Conservation (phyloP, 2,797 vertebrate species). For the Alcedo atthis region DNA sequence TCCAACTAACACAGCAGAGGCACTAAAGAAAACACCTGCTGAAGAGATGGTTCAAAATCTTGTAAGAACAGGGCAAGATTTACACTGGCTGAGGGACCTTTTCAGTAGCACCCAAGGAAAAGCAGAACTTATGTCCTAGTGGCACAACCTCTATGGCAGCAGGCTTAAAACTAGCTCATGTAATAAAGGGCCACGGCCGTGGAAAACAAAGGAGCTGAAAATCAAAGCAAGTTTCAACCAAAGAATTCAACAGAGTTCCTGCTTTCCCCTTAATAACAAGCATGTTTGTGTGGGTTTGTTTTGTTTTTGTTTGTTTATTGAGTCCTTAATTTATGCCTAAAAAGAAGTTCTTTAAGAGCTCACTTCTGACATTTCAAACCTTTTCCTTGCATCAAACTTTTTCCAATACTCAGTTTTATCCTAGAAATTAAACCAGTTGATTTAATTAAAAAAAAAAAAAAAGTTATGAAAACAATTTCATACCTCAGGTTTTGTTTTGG, state of each 20-base stretch:
- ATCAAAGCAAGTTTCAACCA: neutral
- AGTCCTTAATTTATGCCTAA: neutral
- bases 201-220: neutral
- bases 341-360: neutral
- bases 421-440: neutral
- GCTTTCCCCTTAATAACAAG: neutral
- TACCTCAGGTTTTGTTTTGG: neutral
- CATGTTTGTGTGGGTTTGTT: neutral
- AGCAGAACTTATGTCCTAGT: neutral
- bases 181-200: neutral
- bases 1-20: neutral
- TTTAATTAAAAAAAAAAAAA: neutral
- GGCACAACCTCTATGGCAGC: neutral
- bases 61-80: neutral
- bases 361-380: neutral
- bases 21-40: neutral
- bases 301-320: neutral
- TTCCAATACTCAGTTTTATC: neutral
- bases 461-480: neutral
- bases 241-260: neutral
- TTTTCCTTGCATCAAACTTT: neutral
- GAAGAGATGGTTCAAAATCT: neutral
- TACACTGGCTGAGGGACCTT: neutral
- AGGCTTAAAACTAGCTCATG: neutral
- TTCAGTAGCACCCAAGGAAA: neutral